Evolutionary conservation across 2,888 invertebrate species (phyloP), one percentile per base, ranked within the genome.

Genomic region (Bibio marci): DNA sequence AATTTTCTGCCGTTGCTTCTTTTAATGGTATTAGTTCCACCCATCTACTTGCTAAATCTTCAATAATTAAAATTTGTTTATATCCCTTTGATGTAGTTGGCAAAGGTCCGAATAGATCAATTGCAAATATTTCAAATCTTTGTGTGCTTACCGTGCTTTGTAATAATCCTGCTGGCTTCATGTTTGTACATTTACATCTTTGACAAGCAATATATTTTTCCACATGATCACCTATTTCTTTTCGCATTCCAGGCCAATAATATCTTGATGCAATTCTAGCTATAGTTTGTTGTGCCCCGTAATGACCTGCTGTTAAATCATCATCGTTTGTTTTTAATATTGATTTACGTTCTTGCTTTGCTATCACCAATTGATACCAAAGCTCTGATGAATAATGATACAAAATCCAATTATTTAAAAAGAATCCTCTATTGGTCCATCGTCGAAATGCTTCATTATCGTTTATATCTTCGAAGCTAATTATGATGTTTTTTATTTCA

Each of bases 111-210:
- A 56, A 56, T 1, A 56, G 28, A 31, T 57, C 56, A 12, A 55
- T 44, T 0, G 55, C 41, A 1, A 58, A 5, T 2, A 44, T 41
- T 32, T 19, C 31, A 18, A 31, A 30, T 22, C 22, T 4, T 22
- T 22, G 22, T 8, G 8, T 22, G 22, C 22, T 22, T 26, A 52
- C 56, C 0, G 52, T 46, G 0, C 55, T 55, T 18, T 52, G 51
- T 0, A 56, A 30, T 2, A 55, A 32, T 0, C 54, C 55, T 0
- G 52, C 47, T 1, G 57, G 56, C 35, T 55, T 56, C 6, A 45
- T 37, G 30, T 58, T 56, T 0, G 28, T 42, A 1, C 48, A 44
- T 41, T 55, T 56, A 34, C 53, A 55, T 5, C 47, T 19, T 37
- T 55, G 54, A 39, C 54, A 58, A 10, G 47, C 39, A 0, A 45